phyloP scores from a whole-genome alignment of 2,113 vertebrate species.

The Entelurus aequoreus region DNA sequence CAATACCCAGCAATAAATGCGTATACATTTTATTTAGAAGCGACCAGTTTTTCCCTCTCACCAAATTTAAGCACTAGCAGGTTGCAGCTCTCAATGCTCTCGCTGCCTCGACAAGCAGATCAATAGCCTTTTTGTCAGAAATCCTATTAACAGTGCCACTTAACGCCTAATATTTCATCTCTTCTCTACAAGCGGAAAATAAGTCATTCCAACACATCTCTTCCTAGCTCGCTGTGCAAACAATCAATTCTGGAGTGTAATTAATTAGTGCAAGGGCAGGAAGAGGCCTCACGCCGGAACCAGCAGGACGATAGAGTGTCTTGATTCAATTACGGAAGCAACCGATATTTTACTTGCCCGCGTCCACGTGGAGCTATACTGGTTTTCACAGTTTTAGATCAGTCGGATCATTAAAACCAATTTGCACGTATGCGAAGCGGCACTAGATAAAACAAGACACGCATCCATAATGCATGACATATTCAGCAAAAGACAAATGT shows the following conservation, averaged over 20 bases:
- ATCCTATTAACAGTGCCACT: slow-evolving; percentile 73
- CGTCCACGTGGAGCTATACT: slow-evolving; percentile 4
- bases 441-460: slow-evolving; percentile 13
- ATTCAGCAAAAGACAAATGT: slow-evolving; percentile 28
- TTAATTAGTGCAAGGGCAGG: slow-evolving; percentile 63
- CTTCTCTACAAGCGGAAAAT: slow-evolving; percentile 66
- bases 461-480: slow-evolving; percentile 41
- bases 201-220: slow-evolving; percentile 72
- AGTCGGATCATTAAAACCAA: slow-evolving; percentile 25
- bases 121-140: slow-evolving; percentile 72
- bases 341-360: slow-evolving; percentile 3
- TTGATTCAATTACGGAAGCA: slow-evolving; percentile 21
- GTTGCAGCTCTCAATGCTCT: slow-evolving; percentile 56
- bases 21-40: too few species aligned
- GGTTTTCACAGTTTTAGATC: slow-evolving; percentile 17
- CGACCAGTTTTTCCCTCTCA: too few species aligned
- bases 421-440: slow-evolving; percentile 20
- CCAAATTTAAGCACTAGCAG: slow-evolving; percentile 13
- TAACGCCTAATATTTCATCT: slow-evolving; percentile 78
- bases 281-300: slow-evolving; percentile 39
- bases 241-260: slow-evolving; percentile 70
- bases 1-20: too few species aligned
- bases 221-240: slow-evolving; percentile 52
- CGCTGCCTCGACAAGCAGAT: slow-evolving; percentile 59
- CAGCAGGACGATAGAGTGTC: slow-evolving; percentile 45